Base-by-base conservation (phyloP, 2,797 vertebrate species). In the Lacerta viridis region DNA sequence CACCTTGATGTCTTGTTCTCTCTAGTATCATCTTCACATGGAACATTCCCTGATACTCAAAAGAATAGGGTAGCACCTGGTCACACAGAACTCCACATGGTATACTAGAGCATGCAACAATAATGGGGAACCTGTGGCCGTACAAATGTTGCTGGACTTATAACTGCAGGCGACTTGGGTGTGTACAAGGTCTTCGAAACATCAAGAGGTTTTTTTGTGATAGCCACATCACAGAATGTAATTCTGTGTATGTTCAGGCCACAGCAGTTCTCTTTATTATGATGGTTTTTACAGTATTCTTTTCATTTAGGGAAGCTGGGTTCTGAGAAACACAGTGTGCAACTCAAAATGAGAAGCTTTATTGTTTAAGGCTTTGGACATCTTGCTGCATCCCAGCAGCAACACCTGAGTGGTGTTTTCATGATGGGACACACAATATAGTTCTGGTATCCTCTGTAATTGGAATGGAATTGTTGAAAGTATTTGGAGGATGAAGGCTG, bases 151-250 rank as follows among this genome's bases (percentile, higher is more conserved):
- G 61, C 61, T 23, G 2, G 61, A 64, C 61, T 7, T 18, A 61
- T 15, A 55, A 55, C 50, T 55, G 50, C 50, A 55, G 13, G 15
- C 50, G 13, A 55, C 50, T 55, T 36, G 5, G 92, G 86, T 91
- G 90, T 82, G 86, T 74, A 76, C 71, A 61, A 72, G 18, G 90
- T 93, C 91, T 89, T 88, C 7, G 43, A 78, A 68, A 7, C 83
- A 87, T 91, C 89, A 29, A 69, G 88, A 86, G 86, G 89, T 87
- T 69, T 93, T 18, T 18, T 92, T 88, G 46, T 88, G 92, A 41
- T 33, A 88, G 91, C 92, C 90, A 88, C 66, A 0, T 39, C 91
- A 87, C 0, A 55, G 85, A 18, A 2, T 41, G 29, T 75, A 41
- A 0, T 0, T 75, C 0, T 1, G 7, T 75, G 36, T 72, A 39